Base-by-base conservation (phyloP, 2,888 invertebrate genomes). In the Lasioglossum lativentre region DNA sequence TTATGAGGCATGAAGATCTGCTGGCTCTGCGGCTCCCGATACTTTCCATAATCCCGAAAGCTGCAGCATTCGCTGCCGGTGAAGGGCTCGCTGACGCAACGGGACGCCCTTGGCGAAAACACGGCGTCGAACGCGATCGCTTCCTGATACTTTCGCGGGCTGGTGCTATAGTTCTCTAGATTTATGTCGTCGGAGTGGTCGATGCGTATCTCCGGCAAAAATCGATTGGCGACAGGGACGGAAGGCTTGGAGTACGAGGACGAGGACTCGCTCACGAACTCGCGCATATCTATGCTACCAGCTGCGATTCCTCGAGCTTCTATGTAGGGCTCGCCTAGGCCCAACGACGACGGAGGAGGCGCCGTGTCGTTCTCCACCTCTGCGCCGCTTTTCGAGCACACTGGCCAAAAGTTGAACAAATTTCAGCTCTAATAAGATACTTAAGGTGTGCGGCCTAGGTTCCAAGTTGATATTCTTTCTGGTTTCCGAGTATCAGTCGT, bases 311-410 rank as follows among this genome's bases (percentile, higher is more conserved):
- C 94, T 14, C 93, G 93, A 19, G 86, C 88, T 47, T 94, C 94
- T 47, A 92, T 42, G 63, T 91, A 93, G 6, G 92, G 76, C 27
- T 91, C 91, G 8, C 81, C 80, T 84, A 92, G 47, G 91, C 85
- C 84, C 12, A 90, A 75, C 8, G 89, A 88, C 2, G 87, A 76
- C 6, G 88, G 84, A 6, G 95, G 95, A 16, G 95, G 96, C 0
- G 96, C 96, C 1, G 96, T 96, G 72, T 97, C 96, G 92, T 97
- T 97, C 89, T 97, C 97, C 74, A 96, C 96, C 88, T 97, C 97
- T 6, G 96, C 96, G 0, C 96, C 96, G 95, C 96, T 96, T 92
- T 97, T 97, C 84, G 97, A 96, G 94, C 96, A 96, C 92, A 96
- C 96, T 96, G 93, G 87, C 77, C 83, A 52, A 82, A 81, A 95